Percentiles rank a stretch among this genome's conserved stretches.
phyloP scores from a whole-genome alignment of 2,888 invertebrate species.

The Orthosia incerta region DNA sequence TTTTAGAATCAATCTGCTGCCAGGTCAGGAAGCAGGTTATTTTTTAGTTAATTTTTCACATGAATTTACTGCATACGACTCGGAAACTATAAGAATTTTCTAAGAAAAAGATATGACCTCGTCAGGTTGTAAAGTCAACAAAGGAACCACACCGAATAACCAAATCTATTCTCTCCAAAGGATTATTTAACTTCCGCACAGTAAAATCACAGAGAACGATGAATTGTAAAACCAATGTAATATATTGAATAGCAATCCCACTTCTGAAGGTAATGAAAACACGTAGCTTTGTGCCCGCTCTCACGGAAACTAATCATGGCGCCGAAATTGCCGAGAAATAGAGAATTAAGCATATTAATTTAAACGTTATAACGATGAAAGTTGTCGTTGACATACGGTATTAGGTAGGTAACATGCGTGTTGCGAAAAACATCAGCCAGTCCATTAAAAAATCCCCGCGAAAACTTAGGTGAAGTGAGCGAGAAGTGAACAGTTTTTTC shows the following conservation, averaged over 20 bases:
- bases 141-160: slow-evolving; percentile 4
- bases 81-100: too few relatives aligned
- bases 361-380: neutral
- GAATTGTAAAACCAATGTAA: slow-evolving; percentile 57
- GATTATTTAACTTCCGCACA: slow-evolving; percentile 21
- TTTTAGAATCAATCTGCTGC: too few relatives aligned
- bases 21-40: too few relatives aligned
- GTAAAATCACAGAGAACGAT: slow-evolving; percentile 49
- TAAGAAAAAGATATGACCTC: too few relatives aligned
- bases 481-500: too few relatives aligned
- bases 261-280: slow-evolving; percentile 59
- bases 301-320: slow-evolving; percentile 53
- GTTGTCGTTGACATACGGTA: neutral
- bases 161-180: slow-evolving; percentile 30
- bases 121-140: slow-evolving; percentile 6
- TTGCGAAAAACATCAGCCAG: too few relatives aligned
- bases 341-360: slow-evolving; percentile 24
- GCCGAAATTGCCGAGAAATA: slow-evolving; percentile 40
- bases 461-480: too few relatives aligned
- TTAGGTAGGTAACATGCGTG: neutral
- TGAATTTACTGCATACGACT: too few relatives aligned
- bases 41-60: too few relatives aligned
- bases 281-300: slow-evolving; percentile 50
- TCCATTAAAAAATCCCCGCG: too few relatives aligned
- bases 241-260: slow-evolving; percentile 55